Base-by-base conservation (phyloP, 2,888 invertebrate genomes). In the Trimorus sp. region DNA sequence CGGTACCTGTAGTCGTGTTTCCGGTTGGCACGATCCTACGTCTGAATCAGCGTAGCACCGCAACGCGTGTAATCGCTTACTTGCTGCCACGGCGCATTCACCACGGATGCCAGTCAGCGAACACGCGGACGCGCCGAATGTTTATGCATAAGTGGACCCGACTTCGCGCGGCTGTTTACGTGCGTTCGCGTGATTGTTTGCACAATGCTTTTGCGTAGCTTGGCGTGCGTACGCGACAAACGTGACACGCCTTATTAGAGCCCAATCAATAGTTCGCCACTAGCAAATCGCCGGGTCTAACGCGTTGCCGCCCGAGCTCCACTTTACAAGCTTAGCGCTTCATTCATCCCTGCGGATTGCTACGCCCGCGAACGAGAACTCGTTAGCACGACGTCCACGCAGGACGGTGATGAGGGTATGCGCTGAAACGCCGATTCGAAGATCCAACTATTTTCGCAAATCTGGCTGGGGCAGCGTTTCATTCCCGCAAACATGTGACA, bases 231-330 rank as follows among this genome's bases (percentile, higher is more conserved):
- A 26, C 26, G 68, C 62, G 14, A 53, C 54, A 40, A 37, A 70
- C 70, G 76, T 49, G 65, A 85, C 84, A 84, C 85, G 86, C 86
- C 89, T 89, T 89, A 88, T 89, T 89, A 88, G 85, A 83, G 79
- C 56, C 76, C 82, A 88, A 88, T 88, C 88, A 85, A 89, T 89
- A 88, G 86, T 85, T 85, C 82, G 85, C 84, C 80, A 83, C 86
- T 87, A 86, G 88, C 88, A 51, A 51, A 51, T 51, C 51, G 14
- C 26, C 26, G 26, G 26, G 2, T 26, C 26, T 26, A 26, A 26
- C 26, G 26, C 4, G 2, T 26, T 4, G 26, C 26, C 26, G 15
- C 45, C 6, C 45, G 45, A 45, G 9, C n/a, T 1, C 45, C 26
- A 26, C 26, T 26, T 26, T 26, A 26, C 26, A 4, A 26, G 26